These are phyloP conservation scores for Temnothorax rugatulus DNA, from an alignment of 2,888 invertebrate genomes.

Conservation along the genomic window DNA sequence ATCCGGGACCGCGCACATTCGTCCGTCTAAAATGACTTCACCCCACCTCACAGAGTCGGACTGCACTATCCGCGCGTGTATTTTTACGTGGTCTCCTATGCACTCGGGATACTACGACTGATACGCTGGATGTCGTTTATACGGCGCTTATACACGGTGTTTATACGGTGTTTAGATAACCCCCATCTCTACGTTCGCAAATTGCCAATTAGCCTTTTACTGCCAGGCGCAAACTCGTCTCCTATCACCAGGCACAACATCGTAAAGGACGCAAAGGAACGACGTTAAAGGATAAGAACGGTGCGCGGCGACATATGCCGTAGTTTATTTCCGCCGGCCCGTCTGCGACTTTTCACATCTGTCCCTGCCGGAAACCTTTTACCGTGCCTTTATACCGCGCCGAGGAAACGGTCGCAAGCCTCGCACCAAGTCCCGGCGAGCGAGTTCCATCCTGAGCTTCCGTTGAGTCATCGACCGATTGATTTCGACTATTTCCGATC, in stretches of 20 bases:
- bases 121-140: conserved; percentile 40
- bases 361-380: conserved; percentile 52
- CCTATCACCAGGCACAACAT: conserved; percentile 35
- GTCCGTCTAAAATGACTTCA: conserved; percentile 25
- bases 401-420: conserved; percentile 9
- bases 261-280: conserved; percentile 60
- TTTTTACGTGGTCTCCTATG: conserved; percentile 36
- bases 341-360: conserved; percentile 46
- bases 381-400: conserved; percentile 33
- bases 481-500: conserved; percentile 53
- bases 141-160: conserved; percentile 58
- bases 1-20: not conserved
- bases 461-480: conserved; percentile 43
- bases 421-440: not conserved
- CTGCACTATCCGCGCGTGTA: not conserved
- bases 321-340: conserved; percentile 56
- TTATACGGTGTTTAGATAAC: conserved; percentile 65
- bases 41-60: not conserved
- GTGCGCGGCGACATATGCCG: conserved; percentile 31
- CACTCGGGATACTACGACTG: conserved; percentile 13
- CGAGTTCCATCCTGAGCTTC: not conserved
- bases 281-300: conserved; percentile 50
- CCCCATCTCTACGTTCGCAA: conserved; percentile 57
- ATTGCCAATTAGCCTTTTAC: conserved; percentile 75
- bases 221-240: conserved; percentile 54